phyloP scores from a whole-genome alignment of 2,113 vertebrate species.

The Pelecanus crispus region DNA sequence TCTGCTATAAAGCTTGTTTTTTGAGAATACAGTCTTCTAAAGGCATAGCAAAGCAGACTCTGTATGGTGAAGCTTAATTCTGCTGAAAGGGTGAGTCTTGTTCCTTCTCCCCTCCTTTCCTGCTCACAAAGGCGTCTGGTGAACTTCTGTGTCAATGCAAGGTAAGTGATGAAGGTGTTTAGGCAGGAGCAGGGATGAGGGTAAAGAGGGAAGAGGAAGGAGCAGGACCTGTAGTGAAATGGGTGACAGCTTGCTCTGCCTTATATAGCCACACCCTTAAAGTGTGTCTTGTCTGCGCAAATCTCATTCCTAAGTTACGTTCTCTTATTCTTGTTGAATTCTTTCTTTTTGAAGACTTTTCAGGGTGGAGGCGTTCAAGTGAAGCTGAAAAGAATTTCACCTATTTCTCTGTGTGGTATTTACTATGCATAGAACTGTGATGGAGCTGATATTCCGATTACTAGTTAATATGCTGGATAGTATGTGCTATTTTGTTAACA shows the following conservation, averaged over 20 bases:
- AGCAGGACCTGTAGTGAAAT: neutral
- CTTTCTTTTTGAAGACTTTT: neutral
- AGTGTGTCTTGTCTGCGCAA: neutral
- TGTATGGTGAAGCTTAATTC: neutral
- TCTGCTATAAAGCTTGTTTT: neutral
- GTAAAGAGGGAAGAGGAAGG: neutral
- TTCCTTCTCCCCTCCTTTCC: neutral
- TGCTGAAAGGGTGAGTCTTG: neutral
- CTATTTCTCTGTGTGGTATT: neutral
- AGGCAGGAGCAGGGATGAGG: neutral
- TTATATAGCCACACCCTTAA: neutral
- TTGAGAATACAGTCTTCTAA: neutral
- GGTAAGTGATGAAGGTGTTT: neutral
- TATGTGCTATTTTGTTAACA: neutral
- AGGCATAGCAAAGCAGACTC: neutral
- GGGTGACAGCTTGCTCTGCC: neutral
- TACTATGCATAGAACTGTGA: neutral
- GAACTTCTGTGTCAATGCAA: neutral
- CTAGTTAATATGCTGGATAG: neutral
- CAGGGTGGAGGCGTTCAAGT: neutral
- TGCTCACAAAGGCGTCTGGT: neutral
- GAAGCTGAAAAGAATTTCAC: neutral
- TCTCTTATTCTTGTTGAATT: neutral
- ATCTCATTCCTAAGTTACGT: neutral
- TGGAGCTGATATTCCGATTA: neutral